phyloP scores from a whole-genome alignment of 2,797 vertebrate genomes.

The Zalophus californianus region DNA sequence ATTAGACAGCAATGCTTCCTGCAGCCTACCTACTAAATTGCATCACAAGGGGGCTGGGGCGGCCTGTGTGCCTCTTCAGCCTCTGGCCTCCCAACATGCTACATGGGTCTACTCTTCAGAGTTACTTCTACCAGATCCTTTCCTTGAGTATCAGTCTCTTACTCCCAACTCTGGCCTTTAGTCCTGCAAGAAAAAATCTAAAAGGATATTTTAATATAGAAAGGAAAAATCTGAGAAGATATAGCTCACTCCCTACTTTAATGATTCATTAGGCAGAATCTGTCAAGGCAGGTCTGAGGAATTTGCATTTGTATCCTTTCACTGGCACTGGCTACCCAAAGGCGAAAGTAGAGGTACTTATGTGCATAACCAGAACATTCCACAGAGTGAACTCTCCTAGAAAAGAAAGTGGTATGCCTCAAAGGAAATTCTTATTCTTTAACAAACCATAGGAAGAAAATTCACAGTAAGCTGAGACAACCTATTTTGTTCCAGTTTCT shows the following conservation, averaged over 20 bases:
- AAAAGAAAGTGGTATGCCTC: not conserved
- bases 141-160: not conserved
- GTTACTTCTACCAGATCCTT: not conserved
- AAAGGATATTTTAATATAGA: not conserved
- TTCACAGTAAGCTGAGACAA: not conserved
- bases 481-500: not conserved
- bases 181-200: not conserved
- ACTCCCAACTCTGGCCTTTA: not conserved
- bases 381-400: not conserved
- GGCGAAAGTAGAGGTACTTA: not conserved
- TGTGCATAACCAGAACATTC: not conserved
- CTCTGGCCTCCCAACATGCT: not conserved
- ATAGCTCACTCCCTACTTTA: not conserved
- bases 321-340: not conserved
- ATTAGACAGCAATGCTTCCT: not conserved
- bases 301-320: not conserved
- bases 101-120: not conserved
- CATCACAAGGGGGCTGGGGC: not conserved
- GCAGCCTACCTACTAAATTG: not conserved
- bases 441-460: not conserved
- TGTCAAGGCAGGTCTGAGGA: not conserved
- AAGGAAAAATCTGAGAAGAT: not conserved
- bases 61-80: rapidly evolving
- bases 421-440: slow-evolving; percentile 11
- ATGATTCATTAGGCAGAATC: not conserved